These are phyloP conservation scores for Pristionchus mayeri DNA, from an alignment of 2,888 invertebrate genomes.

Conservation along the genomic window DNA sequence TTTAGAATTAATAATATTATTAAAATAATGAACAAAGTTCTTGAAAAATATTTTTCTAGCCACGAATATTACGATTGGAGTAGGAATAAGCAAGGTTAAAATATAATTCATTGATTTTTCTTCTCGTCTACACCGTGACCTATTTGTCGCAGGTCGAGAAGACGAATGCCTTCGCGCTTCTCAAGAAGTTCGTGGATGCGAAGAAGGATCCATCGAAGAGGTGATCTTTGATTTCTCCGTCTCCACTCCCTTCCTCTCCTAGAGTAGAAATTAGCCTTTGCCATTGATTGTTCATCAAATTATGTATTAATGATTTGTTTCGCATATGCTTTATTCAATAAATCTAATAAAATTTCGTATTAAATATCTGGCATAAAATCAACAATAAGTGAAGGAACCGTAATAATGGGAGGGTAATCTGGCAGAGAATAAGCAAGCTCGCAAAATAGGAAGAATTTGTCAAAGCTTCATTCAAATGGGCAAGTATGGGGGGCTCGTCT, in stretches of 20 bases:
- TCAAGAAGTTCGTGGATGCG: slow-evolving; percentile 66
- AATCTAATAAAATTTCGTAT: background rate
- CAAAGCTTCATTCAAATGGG: slow-evolving; percentile 33
- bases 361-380: background rate
- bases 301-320: background rate
- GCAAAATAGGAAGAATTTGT: background rate
- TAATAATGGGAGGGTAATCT: slow-evolving; percentile 21
- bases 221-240: slow-evolving; percentile 37
- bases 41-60: too few species aligned
- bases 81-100: too few species aligned
- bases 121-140: background rate
- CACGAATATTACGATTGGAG: too few species aligned
- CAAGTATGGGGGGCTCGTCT: slow-evolving; percentile 4
- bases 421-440: background rate
- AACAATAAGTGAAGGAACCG: slow-evolving; percentile 26
- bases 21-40: too few species aligned
- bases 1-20: too few species aligned
- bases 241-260: background rate
- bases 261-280: background rate
- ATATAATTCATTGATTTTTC: too few species aligned
- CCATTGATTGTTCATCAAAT: background rate
- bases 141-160: slow-evolving; percentile 55
- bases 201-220: slow-evolving; percentile 51
- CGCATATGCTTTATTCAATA: slow-evolving; percentile 30
- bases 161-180: slow-evolving; percentile 61